Base-by-base conservation (phyloP, 2,888 invertebrate species). In the Glaucopsyche alexis region DNA sequence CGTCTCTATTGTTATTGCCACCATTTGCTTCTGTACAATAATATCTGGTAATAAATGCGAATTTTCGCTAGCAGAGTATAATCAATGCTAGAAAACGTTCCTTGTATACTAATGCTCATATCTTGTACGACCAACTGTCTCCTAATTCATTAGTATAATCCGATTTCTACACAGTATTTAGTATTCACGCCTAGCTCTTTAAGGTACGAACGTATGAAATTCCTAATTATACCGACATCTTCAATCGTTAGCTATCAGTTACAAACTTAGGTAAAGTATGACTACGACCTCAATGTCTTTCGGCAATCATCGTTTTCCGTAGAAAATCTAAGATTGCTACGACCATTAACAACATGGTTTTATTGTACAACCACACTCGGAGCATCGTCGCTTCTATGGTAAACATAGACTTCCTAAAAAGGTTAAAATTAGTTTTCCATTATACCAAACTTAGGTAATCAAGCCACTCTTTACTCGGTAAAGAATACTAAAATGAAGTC, bases 401-500 rank as follows among this genome's bases (percentile, higher is more conserved):
- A 47, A 47, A 47, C 9, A 47, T 13, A 47, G 11, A 9, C 42
- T 42, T 42, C 42, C 42, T 42, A 8, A 42, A 42, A 42, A 29
- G 29, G 29, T 29, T 4, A 29, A 29, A 29, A 29, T 29, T 29
- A 29, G 47, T 47, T 47, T 9, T 47, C 47, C 4, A 11, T 47
- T 7, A 47, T 47, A 29, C 6, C 6, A 29, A 60, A 13, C 60
- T 6, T 60, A 60, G 13, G 13, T 60, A 60, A 19, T 19, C 29
- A 9, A 60, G 13, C 4, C 11, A 13, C 9, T 19, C n/a, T 19
- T 16, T 55, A 47, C 66, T 66, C 42, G 66, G n/a, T 52, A 9
- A 50, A 50, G 76, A 74, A 80, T 81, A 81, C 29, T 14, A 16
- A 16, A 60, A 60, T 60, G 13, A 60, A 60, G 60, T 60, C 60